Conservation (phyloP, 1,140 invertebrate genomes). For the Psilanteris sp. region DNA sequence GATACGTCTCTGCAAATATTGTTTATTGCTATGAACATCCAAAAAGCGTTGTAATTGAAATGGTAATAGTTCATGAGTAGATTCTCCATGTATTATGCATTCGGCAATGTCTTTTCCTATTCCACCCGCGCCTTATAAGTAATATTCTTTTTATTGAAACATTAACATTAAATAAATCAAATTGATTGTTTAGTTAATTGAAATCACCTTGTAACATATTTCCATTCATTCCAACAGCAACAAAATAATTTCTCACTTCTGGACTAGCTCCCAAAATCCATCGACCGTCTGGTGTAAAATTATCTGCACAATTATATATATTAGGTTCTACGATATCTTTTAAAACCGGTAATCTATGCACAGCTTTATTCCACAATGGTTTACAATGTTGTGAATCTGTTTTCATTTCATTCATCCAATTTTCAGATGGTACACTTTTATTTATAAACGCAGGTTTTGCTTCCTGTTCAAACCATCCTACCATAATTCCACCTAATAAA, state of each 20-base stretch:
- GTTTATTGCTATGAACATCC: slow-evolving; percentile 89
- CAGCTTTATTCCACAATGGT: slow-evolving; percentile 82
- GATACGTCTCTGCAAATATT: slow-evolving; percentile 87
- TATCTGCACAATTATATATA: slow-evolving; percentile 86
- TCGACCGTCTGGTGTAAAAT: slow-evolving; percentile 87
- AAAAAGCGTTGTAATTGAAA: slow-evolving; percentile 88
- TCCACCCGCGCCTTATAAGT: slow-evolving; percentile 83
- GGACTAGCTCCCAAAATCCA: slow-evolving; percentile 87
- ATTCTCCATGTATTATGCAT: slow-evolving; percentile 86
- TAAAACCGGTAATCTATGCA: slow-evolving; percentile 85
- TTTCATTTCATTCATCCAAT: slow-evolving; percentile 81
- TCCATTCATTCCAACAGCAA: slow-evolving; percentile 87
- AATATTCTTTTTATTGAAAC: slow-evolving; percentile 6
- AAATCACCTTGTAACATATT: slow-evolving; percentile 83
- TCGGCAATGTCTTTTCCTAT: slow-evolving; percentile 88
- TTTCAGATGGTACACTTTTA: slow-evolving; percentile 79
- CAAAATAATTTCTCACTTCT: slow-evolving; percentile 89
- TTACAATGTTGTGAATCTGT: slow-evolving; percentile 85
- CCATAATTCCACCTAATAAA: slow-evolving; percentile 78
- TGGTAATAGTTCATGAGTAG: slow-evolving; percentile 83
- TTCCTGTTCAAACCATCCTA: slow-evolving; percentile 85
- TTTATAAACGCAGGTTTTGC: slow-evolving; percentile 84
- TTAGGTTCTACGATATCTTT: slow-evolving; percentile 80
- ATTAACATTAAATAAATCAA: too few relatives aligned
- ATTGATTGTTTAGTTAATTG: too few relatives aligned